Evolutionary conservation across 1,140 invertebrate genomes (phyloP).

Genomic region (Chelonus insularis): DNA sequence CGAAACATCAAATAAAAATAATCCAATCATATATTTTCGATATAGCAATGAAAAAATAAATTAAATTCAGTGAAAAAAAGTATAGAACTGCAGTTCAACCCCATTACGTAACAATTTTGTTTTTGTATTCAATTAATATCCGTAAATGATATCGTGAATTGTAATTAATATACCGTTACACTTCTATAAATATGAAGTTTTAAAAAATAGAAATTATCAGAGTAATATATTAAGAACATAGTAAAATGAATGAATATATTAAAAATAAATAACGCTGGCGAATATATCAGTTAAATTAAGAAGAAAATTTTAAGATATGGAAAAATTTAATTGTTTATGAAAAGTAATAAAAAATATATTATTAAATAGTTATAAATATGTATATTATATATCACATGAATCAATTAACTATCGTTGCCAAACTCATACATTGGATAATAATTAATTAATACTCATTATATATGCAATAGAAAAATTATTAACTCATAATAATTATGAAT

Average conservation of each 20-base stretch:
- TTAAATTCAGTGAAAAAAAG: neutral
- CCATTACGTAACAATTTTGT: no score
- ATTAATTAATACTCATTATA: neutral
- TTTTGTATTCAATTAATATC: no score
- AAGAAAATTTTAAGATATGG: neutral
- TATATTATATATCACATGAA: neutral
- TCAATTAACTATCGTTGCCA: slow-evolving; percentile 1
- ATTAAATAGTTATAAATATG: neutral
- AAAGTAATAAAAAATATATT: neutral
- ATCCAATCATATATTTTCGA: no score
- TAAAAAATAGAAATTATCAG: no score
- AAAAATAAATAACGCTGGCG: slow-evolving; percentile 21
- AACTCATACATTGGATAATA: neutral
- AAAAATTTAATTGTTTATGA: slow-evolving; percentile 12
- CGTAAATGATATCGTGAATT: no score
- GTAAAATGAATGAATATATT: slow-evolving; percentile 13
- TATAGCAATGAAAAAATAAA: no score
- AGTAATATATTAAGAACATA: no score
- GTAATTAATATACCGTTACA: no score
- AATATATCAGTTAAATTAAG: slow-evolving; percentile 23
- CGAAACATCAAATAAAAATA: no score
- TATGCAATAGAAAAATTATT: slow-evolving; percentile 3
- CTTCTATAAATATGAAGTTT: no score
- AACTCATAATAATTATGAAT: slow-evolving; percentile 14
- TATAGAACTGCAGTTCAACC: no score